phyloP scores from a whole-genome alignment of 2,113 vertebrate genomes.

The Choloepus hoffmanni region DNA sequence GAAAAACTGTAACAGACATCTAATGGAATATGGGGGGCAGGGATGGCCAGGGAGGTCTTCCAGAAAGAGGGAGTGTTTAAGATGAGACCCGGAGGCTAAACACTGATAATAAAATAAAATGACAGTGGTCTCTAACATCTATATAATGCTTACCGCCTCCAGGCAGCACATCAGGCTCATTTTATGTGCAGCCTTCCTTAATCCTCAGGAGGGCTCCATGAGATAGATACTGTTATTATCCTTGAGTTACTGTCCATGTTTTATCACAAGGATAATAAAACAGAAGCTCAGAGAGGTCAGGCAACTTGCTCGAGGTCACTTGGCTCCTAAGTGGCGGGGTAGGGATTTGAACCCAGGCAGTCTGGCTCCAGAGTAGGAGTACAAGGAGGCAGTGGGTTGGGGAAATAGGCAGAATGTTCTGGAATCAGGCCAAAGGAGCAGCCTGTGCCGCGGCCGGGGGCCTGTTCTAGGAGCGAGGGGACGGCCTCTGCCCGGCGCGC shows the following conservation, averaged over 20 bases:
- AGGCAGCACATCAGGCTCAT: not conserved
- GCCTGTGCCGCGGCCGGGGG: not conserved
- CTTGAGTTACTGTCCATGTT: no score
- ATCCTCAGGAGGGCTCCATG: not conserved
- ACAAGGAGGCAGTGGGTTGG: not conserved
- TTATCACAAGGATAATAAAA: not conserved
- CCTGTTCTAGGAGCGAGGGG: not conserved
- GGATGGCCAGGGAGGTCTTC: not conserved
- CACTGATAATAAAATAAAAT: not conserved
- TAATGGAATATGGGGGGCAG: accelerated
- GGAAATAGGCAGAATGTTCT: not conserved
- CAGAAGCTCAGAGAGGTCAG: not conserved
- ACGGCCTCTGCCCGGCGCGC: no score
- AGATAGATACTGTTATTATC: accelerated
- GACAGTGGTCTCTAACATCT: not conserved
- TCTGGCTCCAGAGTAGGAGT: not conserved
- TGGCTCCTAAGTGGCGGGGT: not conserved
- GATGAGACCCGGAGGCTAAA: not conserved
- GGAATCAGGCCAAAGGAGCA: not conserved
- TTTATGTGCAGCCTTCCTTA: not conserved
- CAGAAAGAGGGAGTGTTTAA: not conserved
- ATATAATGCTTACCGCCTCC: accelerated
- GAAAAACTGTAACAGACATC: no score
- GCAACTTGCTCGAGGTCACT: not conserved
- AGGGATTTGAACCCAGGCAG: not conserved